Evolutionary conservation across 2,113 vertebrate species (phyloP), one percentile per base, ranked within the genome.

Genomic region (Phylloscopus whistleri): DNA sequence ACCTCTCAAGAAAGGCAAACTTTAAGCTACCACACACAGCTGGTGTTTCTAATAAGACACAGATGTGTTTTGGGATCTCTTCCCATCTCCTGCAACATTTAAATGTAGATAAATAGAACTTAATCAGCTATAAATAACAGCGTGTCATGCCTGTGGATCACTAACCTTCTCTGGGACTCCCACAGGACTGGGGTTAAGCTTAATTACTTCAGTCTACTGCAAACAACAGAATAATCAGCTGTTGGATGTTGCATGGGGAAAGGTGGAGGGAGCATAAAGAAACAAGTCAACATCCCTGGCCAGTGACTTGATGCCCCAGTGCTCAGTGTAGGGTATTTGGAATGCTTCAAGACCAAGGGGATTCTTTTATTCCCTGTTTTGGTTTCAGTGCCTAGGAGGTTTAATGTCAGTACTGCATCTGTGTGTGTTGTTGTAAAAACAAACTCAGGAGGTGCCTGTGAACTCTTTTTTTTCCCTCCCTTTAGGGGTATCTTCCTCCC

Each of bases 81-180:
- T 97, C 95, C 96, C 94, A 95, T 97, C 97, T 96, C 93, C 94
- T 96, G 92, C 91, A 96, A 93, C 94, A 94, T 98, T 97, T 97
- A 96, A 96, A 96, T 96, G 93, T 94, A 96, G 97, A 98, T 97
- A 96, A 98, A 97, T 97, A 97, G 96, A 93, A 94, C 95, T 96
- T 97, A 97, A 98, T 97, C 97, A 97, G 93, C 96, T 97, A 97
- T 97, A 97, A 97, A 97, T 97, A 97, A 97, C 96, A 96, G 88
- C 76, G 0, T 87, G 95, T 96, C 95, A 89, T 96, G 96, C 96
- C 95, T 96, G 84, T 96, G 94, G 96, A 97, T 97, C 96, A 83
- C 90, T 97, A 96, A 93, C 97, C 97, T 97, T 97, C 97, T 96
- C 93, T 95, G 90, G 63, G 95, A 87, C 90, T 97, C 97, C 95